Base-by-base conservation (phyloP, 2,113 vertebrate genomes). In the Pao palembangensis region DNA sequence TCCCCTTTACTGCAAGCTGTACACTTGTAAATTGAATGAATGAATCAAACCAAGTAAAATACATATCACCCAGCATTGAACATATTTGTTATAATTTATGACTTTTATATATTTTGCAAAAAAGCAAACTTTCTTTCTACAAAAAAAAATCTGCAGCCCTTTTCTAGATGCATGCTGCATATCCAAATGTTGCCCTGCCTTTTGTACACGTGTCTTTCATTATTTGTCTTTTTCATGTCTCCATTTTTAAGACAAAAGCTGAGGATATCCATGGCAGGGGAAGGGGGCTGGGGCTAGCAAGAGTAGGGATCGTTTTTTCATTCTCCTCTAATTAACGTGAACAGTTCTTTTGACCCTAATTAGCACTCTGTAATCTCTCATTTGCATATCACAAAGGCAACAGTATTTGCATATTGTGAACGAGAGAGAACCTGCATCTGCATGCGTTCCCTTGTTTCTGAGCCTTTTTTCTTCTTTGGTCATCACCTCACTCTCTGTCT, bases 291-390 rank as follows among this genome's bases (percentile, higher is more conserved):
- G 75, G 81, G 85, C 81, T 81, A 72, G 67, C 60, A 44, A 80
- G 71, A 80, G 79, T 64, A 72, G 55, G 75, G 73, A 77, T 81
- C 60, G 68, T 83, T 89, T 90, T 89, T 87, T 83, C 73, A 88
- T 88, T 90, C 90, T 87, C 82, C 82, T 77, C 86, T 94, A 94
- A 95, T 94, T 93, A 91, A 93, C 91, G 89, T 88, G 90, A 92
- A 92, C 91, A 90, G 85, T 91, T 93, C 92, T 91, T 94, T 94
- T 94, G 93, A 94, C 93, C 94, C 92, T 94, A 94, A 95, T 95
- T 94, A 94, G 93, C 78, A 82, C 89, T 92, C 92, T 93, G 90
- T 93, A 93, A 91, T 93, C 91, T 93, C 88, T 86, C 82, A 93
- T 94, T 94, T 94, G 91, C 92, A 93, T 94, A 93, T 92, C 92